Base-by-base conservation (phyloP, 2,888 invertebrate genomes). In the Metellina segmentata region DNA sequence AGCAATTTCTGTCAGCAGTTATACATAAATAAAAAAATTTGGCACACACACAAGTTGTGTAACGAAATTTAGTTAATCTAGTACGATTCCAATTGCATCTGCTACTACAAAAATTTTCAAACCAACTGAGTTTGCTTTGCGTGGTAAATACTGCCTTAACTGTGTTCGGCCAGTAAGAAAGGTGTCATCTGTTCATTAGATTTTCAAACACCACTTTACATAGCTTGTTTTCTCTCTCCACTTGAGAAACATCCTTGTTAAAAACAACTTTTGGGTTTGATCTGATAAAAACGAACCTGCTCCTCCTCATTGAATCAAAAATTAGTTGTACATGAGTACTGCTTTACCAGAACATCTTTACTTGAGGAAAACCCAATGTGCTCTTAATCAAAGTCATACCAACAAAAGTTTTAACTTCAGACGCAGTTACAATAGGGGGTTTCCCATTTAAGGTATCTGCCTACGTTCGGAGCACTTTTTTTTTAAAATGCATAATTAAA, bases 81-180 rank as follows among this genome's bases (percentile, higher is more conserved):
- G 72, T 2, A 61, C 61, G 7, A 83, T 34, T 19, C 71, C 51
- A n/a, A 16, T 5, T 51, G 51, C n/a, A 16, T 61, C 5, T 5
- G 61, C 53, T 20, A 72, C n/a, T 19, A 83, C 82, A 83, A 83
- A 83, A 71, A 19, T 34, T 83, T 83, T 83, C 19, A 83, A 51
- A 49, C 51, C 82, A 20, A 83, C 8, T 71, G 82, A 71, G 20
- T 83, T 70, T 83, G 71, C 71, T 20, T 85, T 85, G 2, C 13
- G 5, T 52, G 53, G 69, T 13, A 85, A 74, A 75, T 85, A 85
- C 34, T 85, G 85, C 11, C n/a, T 51, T 6, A 85, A 49, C 19
- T n/a, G 53, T 52, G 19, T 72, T 13, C 4, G 6, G 8, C 75
- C 85, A 16, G 75, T 75, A 11, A 85, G n/a, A n/a, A 85, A 4